Evolutionary conservation across 2,797 vertebrate species (phyloP).

Genomic region (Lerista edwardsae): DNA sequence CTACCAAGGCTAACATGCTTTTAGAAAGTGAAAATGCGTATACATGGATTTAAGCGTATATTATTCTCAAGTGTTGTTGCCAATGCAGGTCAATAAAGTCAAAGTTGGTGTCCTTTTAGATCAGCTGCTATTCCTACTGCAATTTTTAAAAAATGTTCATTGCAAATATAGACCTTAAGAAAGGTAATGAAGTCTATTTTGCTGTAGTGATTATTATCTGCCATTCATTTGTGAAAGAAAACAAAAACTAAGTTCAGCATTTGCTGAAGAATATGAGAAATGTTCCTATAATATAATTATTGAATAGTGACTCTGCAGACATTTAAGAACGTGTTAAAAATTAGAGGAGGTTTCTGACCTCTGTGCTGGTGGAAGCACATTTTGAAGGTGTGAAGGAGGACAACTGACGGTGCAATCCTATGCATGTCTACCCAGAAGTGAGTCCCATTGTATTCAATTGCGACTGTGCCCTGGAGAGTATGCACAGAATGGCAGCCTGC

Average conservation of each 20-base stretch:
- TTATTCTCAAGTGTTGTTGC: constrained; percentile 4
- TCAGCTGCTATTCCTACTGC: constrained; percentile 1
- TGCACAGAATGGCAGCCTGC: background rate
- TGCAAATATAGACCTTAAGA: background rate
- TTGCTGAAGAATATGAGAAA: background rate
- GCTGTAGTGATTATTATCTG: background rate
- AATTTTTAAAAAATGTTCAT: background rate
- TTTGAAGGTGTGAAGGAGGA: background rate
- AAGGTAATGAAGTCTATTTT: background rate
- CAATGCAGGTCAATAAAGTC: background rate
- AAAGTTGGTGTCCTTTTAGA: background rate
- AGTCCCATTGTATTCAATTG: too few species aligned
- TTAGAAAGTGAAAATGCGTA: background rate
- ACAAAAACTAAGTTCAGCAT: background rate
- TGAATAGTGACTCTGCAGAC: too few species aligned
- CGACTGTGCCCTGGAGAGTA: too few species aligned
- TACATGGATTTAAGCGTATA: background rate
- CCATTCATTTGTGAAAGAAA: background rate
- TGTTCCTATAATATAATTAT: background rate
- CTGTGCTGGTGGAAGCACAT: background rate
- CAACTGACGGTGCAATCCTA: too few species aligned
- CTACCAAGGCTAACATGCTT: background rate
- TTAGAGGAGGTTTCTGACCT: background rate
- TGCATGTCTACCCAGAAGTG: too few species aligned
- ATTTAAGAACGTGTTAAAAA: background rate